Percentiles rank a stretch among this genome's conserved stretches.
These are phyloP conservation scores for Empidonax alnorum DNA, from an alignment of 2,113 vertebrate species.

Conservation along the genomic window DNA sequence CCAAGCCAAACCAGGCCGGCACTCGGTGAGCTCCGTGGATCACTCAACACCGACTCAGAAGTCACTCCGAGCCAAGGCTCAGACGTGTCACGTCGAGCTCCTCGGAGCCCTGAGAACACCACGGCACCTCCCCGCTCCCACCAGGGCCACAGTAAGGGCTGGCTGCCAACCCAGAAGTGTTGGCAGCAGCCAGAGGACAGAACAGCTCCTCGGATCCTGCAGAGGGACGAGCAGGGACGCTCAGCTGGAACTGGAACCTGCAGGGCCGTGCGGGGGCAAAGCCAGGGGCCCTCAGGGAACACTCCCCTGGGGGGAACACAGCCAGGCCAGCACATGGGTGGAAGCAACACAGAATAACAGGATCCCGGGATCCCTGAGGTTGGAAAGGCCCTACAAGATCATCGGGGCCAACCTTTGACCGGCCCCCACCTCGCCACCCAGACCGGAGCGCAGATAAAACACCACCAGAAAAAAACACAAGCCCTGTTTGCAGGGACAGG, in stretches of 20 bases:
- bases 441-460: not conserved
- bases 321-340: not conserved
- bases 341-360: not conserved
- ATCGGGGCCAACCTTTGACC: not conserved
- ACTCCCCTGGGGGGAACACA: not conserved
- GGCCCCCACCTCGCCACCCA: not conserved
- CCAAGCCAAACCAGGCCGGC: not conserved
- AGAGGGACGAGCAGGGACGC: fast-evolving
- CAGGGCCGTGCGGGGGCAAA: fast-evolving
- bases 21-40: not conserved
- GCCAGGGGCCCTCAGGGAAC: not conserved
- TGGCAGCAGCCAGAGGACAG: not conserved
- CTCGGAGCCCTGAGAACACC: not conserved
- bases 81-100: fast-evolving
- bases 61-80: not conserved
- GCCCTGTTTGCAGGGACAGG: not conserved
- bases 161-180: not conserved
- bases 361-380: not conserved
- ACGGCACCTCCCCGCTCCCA: not conserved
- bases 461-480: not conserved
- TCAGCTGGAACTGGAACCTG: not conserved
- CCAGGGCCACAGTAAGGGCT: fast-evolving
- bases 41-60: no score
- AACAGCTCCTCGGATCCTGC: not conserved
- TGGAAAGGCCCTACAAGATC: not conserved